Conservation (phyloP, 2,797 vertebrate genomes). For the Rhinichthys osculus region DNA sequence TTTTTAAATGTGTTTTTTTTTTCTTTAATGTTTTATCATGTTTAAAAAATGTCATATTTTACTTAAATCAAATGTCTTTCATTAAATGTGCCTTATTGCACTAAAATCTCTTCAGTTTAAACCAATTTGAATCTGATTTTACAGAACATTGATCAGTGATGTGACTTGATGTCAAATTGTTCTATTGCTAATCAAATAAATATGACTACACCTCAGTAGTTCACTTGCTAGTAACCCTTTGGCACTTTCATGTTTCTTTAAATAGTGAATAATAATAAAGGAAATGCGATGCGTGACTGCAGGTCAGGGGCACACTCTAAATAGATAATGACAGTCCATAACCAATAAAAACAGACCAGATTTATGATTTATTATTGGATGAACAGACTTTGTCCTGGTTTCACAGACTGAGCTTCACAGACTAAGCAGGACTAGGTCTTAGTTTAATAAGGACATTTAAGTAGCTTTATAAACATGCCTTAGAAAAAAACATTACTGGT, state of each 20-base stretch:
- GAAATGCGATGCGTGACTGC: neutral
- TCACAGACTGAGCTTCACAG: too few relatives aligned
- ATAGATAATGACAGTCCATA: neutral
- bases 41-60: neutral
- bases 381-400: neutral
- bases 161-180: neutral
- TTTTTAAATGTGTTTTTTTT: neutral
- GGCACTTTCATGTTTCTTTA: neutral
- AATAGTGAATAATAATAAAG: neutral
- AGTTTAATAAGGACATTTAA: too few relatives aligned
- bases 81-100: neutral
- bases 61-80: neutral
- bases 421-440: too few relatives aligned
- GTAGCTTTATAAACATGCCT: too few relatives aligned
- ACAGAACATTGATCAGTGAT: neutral
- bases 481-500: too few relatives aligned
- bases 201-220: neutral
- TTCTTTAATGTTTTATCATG: neutral
- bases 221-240: neutral
- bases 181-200: slow-evolving; percentile 6
- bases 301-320: neutral
- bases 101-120: neutral
- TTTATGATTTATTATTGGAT: neutral
- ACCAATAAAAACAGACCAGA: neutral
- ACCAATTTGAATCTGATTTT: neutral